phyloP scores from a whole-genome alignment of 2,113 vertebrate species.

The Calypte anna region DNA sequence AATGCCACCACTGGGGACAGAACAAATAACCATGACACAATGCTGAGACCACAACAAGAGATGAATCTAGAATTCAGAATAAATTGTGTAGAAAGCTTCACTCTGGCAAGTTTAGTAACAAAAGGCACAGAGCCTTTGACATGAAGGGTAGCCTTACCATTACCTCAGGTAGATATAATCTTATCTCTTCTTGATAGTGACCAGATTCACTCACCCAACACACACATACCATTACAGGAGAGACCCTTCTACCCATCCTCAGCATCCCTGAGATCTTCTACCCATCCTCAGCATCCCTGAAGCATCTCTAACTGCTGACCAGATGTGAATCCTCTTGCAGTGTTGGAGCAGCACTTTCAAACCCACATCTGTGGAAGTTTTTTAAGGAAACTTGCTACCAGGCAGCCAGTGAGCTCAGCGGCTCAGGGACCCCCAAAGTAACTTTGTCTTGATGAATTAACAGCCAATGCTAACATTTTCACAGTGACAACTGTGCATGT shows the following conservation, averaged over 20 bases:
- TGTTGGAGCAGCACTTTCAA: neutral
- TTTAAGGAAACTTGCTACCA: slow-evolving; percentile 14
- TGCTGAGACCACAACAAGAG: neutral
- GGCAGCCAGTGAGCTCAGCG: neutral
- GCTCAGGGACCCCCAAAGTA: neutral
- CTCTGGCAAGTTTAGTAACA: neutral
- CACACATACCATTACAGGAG: neutral
- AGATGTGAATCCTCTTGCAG: neutral
- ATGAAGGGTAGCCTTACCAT: neutral
- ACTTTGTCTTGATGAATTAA: neutral
- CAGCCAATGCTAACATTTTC: neutral
- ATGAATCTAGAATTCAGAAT: neutral
- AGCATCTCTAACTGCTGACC: neutral
- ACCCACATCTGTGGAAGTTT: neutral
- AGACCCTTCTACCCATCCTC: neutral
- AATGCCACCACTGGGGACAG: neutral
- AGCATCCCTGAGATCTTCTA: neutral
- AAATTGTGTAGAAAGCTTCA: neutral
- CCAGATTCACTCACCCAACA: neutral
- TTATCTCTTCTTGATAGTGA: neutral
- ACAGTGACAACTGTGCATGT: neutral
- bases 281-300: neutral
- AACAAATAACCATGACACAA: accelerated
- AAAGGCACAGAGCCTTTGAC: neutral
- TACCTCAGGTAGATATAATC: neutral